These are phyloP conservation scores for Gobiocypris rarus DNA, from an alignment of 2,113 vertebrate species.

Conservation along the genomic window DNA sequence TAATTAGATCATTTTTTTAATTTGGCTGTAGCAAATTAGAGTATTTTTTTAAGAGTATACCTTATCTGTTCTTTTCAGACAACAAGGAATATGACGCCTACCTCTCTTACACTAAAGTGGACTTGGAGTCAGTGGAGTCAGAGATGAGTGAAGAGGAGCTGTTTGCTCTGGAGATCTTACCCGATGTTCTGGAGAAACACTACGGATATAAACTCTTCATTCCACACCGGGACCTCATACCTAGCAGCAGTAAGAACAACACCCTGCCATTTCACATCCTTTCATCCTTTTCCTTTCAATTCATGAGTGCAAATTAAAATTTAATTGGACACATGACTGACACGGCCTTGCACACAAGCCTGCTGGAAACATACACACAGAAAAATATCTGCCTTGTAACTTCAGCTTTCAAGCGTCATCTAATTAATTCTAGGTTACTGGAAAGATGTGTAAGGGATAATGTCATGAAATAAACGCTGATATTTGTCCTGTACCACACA, in stretches of 20 bases:
- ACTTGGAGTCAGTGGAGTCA: conserved; percentile 95
- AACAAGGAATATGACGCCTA: conserved; percentile 99
- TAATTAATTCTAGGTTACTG: neutral
- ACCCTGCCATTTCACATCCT: neutral
- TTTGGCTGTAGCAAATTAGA: too few relatives aligned
- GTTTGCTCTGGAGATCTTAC: conserved; percentile 95
- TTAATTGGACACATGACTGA: too few relatives aligned
- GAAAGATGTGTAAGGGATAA: neutral
- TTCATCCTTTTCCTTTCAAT: neutral
- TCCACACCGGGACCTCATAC: conserved; percentile 97
- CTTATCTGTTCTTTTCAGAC: conserved; percentile 71
- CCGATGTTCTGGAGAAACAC: conserved; percentile 97
- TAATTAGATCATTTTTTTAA: too few relatives aligned
- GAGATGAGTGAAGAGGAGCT: conserved; percentile 96
- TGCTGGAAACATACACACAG: neutral
- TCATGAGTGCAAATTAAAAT: neutral
- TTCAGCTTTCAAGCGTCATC: neutral
- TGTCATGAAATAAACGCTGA: neutral
- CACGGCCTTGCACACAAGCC: neutral
- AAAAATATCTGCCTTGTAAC: neutral
- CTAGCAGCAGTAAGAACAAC: conserved; percentile 88
- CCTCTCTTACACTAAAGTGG: conserved; percentile 98
- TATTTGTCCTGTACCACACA: neutral
- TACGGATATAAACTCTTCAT: conserved; percentile 98
- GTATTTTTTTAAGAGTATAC: neutral